Percentiles rank a stretch among this genome's conserved stretches.
Conservation (phyloP, 2,113 vertebrate genomes). For the Anoura caudifer region DNA sequence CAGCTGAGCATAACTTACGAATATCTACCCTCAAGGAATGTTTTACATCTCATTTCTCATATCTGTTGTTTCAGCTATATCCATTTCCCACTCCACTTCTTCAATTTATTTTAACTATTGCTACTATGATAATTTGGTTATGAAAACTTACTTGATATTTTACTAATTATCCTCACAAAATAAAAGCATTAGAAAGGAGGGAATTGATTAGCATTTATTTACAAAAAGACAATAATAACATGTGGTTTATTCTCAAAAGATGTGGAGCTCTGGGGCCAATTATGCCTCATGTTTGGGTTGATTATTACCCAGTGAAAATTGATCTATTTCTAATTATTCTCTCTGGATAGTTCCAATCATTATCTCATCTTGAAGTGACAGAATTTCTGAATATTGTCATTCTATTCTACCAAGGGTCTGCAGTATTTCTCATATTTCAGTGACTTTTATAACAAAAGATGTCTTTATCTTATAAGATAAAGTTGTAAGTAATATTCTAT, state of each 20-base stretch:
- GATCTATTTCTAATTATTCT: neutral
- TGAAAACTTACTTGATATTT: neutral
- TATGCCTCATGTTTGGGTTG: neutral
- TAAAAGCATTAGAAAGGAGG: neutral
- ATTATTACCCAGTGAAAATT: neutral
- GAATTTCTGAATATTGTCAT: conserved; percentile 67
- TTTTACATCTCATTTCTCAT: neutral
- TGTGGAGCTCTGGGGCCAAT: neutral
- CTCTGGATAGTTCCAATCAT: conserved; percentile 13
- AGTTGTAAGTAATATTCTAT: conserved; percentile 71
- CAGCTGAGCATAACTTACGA: neutral
- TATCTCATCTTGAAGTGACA: conserved; percentile 69
- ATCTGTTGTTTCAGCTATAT: neutral
- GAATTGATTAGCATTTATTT: neutral
- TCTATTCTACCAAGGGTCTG: conserved; percentile 40
- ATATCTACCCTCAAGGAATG: neutral
- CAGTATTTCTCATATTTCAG: conserved; percentile 49
- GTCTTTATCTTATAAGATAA: conserved; percentile 64
- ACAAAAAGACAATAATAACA: neutral
- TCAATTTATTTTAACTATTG: neutral
- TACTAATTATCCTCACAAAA: neutral
- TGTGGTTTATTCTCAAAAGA: neutral
- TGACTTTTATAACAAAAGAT: conserved; percentile 68
- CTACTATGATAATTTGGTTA: neutral
- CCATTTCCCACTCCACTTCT: neutral